phyloP scores from a whole-genome alignment of 2,113 vertebrate genomes.

The Mohoua ochrocephala region DNA sequence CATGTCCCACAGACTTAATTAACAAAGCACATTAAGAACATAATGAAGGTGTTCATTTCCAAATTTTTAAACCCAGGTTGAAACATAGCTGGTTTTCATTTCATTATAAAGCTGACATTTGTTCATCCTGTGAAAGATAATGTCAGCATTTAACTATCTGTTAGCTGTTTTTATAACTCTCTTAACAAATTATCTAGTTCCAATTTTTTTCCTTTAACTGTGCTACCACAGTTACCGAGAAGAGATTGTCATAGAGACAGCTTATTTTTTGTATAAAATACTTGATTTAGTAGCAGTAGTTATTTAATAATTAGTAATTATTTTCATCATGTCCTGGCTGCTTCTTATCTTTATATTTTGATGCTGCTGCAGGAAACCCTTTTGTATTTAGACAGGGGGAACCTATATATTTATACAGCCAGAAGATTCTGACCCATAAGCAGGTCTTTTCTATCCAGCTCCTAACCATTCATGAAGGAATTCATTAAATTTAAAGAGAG shows the following conservation, averaged over 20 bases:
- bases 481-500: constrained; percentile 32
- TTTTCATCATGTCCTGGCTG: not conserved
- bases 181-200: not conserved
- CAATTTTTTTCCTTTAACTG: not conserved
- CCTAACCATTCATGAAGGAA: constrained; percentile 10
- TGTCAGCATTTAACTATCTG: not conserved
- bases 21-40: constrained; percentile 11
- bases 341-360: not conserved
- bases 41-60: not conserved
- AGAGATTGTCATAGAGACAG: not conserved
- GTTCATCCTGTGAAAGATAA: not conserved
- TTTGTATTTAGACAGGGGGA: not conserved
- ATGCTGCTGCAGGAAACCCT: not conserved
- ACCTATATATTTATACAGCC: not conserved
- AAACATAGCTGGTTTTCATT: not conserved
- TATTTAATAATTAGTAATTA: not conserved
- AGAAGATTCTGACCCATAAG: not conserved
- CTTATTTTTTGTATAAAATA: not conserved
- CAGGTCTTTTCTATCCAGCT: constrained; percentile 23
- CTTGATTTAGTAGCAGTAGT: not conserved
- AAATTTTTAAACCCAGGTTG: constrained; percentile 21
- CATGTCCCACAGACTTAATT: not conserved
- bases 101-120: constrained; percentile 10
- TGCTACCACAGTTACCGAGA: not conserved
- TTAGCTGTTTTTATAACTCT: not conserved